These are phyloP conservation scores for Danio choprae DNA, from an alignment of 2,797 vertebrate genomes.

Conservation along the genomic window DNA sequence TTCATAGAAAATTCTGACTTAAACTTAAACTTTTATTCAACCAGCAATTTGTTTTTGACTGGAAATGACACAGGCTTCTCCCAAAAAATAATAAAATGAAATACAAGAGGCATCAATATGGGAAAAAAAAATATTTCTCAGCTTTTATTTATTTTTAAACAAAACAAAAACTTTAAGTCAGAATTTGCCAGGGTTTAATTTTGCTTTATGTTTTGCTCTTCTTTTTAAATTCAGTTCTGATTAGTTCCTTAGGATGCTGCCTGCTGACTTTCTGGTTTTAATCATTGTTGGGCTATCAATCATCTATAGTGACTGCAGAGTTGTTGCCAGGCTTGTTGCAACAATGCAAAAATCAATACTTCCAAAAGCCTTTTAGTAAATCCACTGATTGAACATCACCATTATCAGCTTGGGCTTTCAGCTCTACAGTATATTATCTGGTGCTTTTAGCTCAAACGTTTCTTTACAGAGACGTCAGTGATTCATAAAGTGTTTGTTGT, in stretches of 20 bases:
- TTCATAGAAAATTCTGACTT: no score
- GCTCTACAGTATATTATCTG: neutral
- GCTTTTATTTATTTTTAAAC: no score
- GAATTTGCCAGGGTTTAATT: no score
- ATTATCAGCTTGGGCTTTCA: conserved; percentile 32
- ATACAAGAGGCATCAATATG: no score
- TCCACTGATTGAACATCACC: conserved; percentile 25
- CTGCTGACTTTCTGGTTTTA: conserved; percentile 5
- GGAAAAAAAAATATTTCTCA: no score
- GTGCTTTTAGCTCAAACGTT: neutral
- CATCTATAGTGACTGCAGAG: neutral
- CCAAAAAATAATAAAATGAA: no score
- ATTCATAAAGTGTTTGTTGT: neutral
- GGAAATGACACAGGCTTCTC: no score
- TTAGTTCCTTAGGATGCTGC: neutral
- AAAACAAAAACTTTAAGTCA: no score
- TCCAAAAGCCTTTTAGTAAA: conserved; percentile 31
- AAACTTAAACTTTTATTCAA: no score
- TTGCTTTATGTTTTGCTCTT: no score
- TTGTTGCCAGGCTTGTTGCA: conserved; percentile 18
- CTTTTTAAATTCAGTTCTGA: conserved; percentile 3
- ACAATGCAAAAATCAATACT: conserved; percentile 49
- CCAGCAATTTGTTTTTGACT: no score
- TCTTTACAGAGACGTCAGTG: neutral
- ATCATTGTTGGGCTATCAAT: conserved; percentile 2